Evolutionary conservation across 2,113 vertebrate species (phyloP), one percentile per base, ranked within the genome.

Genomic region (Myxocyprinus asiaticus): DNA sequence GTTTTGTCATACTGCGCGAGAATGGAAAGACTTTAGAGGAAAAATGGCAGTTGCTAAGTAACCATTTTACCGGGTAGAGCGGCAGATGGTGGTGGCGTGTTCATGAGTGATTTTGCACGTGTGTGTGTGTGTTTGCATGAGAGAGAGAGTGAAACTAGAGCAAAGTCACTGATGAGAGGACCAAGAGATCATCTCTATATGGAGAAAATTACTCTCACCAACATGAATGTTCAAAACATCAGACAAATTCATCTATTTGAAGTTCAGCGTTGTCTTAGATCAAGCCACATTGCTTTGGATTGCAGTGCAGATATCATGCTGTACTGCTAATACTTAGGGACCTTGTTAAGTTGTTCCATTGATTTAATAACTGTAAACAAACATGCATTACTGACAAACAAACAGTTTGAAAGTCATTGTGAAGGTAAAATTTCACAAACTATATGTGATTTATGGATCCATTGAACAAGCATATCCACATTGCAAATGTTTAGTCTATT

Each of bases 41-140:
- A 69, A 80, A 80, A 76, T 83, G 83, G 81, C 85, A 83, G 83
- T 86, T 85, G 85, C 85, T 78, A 86, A 86, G 85, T 87, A 85
- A 86, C 86, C 84, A 80, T 86, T 87, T 84, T 83, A 74, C 14
- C n/a, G 56, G 68, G 76, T 69, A 69, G 61, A 76, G 65, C 33
- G 83, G 82, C 86, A 87, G 86, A 87, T 86, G 86, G 83, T 82
- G 76, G 58, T 63, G 69, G 69, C 70, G 68, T 81, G 82, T 78
- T 70, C 51, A 43, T 77, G 71, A 65, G 59, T 69, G 61, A 51
- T 76, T 64, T 10, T 42, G 66, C 48, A n/a, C 22, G 22, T 33
- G 22, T 33, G 22, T 71, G 77, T 66, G 48, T 62, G 44, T 33
- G 67, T 43, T 44, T 6, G 6, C 7, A 47, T 59, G 12, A 67